Evolutionary conservation across 2,888 invertebrate species (phyloP), one percentile per base, ranked within the genome.

Genomic region (Pseudanteris insignis): DNA sequence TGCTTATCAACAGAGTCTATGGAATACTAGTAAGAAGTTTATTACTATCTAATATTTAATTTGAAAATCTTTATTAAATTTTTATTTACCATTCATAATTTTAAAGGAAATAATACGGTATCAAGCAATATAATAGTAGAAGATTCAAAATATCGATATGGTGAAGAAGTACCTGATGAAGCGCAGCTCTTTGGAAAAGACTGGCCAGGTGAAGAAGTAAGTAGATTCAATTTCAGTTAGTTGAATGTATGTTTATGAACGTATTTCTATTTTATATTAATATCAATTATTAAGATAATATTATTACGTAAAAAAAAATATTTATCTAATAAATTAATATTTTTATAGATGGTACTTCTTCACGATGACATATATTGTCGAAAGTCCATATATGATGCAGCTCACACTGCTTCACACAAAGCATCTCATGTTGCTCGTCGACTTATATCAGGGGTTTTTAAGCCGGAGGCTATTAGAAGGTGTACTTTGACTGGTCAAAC

Each of bases 401-500:
- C 65, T 29, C 48, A 54, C 8, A 51, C 46, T 4, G 61, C 65
- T 2, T 65, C 65, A 9, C 55, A 55, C 29, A 62, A 62, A 59
- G 65, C 62, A 1, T 62, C 65, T 7, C 65, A 65, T 26, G 47
- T 65, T 5, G 65, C 62, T 26, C 53, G 65, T 34, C 44, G 62
- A 36, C 59, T 65, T 15, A 59, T 65, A 29, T 54, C 62, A 15
- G 65, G 62, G 34, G 62, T 65, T 48, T 65, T 62, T 21, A 65
- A 63, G 25, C 61, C 58, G 4, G 63, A 65, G 53, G 65, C 62
- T 6, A 59, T 65, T 18, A 54, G 51, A 38, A 60, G 55, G 34
- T 63, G 65, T 48, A 65, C 65, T 11, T 44, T 63, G 34, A 63
- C 65, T 1, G 65, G 65, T 26, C 65, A 65, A 53, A 55, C 63